Evolutionary conservation across 35 echinoderm and acorn worm genomes (phyloP).

Genomic region (Heliocidaris tuberculata): DNA sequence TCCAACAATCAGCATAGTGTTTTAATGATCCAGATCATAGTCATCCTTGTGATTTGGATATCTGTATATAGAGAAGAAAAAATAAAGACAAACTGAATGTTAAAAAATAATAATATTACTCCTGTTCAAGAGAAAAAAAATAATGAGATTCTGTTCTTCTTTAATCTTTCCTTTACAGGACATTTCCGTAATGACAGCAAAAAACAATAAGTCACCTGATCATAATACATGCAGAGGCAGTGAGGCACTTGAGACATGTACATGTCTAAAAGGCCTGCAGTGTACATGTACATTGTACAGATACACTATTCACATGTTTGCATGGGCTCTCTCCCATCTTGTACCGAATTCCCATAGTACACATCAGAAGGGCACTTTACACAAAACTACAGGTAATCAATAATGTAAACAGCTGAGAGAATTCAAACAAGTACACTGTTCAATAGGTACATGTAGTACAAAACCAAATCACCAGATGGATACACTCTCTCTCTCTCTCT

Average conservation of each 20-base stretch:
- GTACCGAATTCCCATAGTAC: not conserved
- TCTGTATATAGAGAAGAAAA: not conserved
- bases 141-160: too few relatives aligned
- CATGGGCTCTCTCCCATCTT: not conserved
- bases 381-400: constrained; percentile 31
- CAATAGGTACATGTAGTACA: not conserved
- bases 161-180: too few relatives aligned
- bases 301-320: not conserved
- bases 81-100: not conserved
- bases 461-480: not conserved
- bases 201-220: too few relatives aligned
- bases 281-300: too few relatives aligned
- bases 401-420: constrained; percentile 41
- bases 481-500: not conserved
- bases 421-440: constrained; percentile 17
- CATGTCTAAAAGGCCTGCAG: too few relatives aligned
- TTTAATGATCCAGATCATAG: not conserved
- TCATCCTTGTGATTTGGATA: not conserved
- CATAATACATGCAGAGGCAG: not conserved
- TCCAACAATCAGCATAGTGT: not conserved
- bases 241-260: not conserved
- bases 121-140: too few relatives aligned
- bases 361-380: not conserved
- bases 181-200: too few relatives aligned
- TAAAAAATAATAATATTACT: not conserved